Base-by-base conservation (phyloP, 2,797 vertebrate species). In the Phataginus tricuspis region DNA sequence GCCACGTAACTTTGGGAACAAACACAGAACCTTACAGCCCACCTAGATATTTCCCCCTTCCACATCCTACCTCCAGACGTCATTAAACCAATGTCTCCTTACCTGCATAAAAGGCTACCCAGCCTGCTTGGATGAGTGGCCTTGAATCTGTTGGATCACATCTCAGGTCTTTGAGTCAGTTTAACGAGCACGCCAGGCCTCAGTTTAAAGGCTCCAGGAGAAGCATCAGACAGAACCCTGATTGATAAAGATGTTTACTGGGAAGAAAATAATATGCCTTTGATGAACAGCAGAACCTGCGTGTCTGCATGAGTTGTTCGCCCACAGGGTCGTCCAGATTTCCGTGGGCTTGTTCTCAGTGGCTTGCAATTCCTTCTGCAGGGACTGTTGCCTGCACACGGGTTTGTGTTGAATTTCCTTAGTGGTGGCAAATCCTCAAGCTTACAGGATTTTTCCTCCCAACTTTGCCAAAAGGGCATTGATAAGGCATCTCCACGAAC, bases 271-370 rank as follows among this genome's bases (percentile, higher is more conserved):
- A 12, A 42, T 39, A 23, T 3, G 0, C 69, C 61, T 57, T 29
- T 37, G 68, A 69, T 63, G 34, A 29, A 77, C 34, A 91, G 61
- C 77, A 42, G 61, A 19, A 13, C 29, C 18, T 0, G 1, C 13
- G 23, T 0, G 0, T 75, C 15, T 3, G 0, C 25, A 1, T 6
- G 74, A 19, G 27, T 4, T 51, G 64, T 37, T 34, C 13, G 4
- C 31, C 69, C 15, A 0, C 5, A 37, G 51, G 51, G 15, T 15
- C 16, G 5, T 49, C 27, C 27, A n/a, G 23, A 16, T 3, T 27
- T 39, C 53, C 3, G 0, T 8, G 27, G 63, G 51, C 69, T 68
- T 57, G 3, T 19, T 78, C 72, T 64, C 45, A 42, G 42, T 71
- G 15, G 37, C 39, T 45, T n/a, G 11, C 34, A 0, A 5, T 21